Evolutionary conservation across 2,113 vertebrate genomes (phyloP).

Genomic region (Origma solitaria): DNA sequence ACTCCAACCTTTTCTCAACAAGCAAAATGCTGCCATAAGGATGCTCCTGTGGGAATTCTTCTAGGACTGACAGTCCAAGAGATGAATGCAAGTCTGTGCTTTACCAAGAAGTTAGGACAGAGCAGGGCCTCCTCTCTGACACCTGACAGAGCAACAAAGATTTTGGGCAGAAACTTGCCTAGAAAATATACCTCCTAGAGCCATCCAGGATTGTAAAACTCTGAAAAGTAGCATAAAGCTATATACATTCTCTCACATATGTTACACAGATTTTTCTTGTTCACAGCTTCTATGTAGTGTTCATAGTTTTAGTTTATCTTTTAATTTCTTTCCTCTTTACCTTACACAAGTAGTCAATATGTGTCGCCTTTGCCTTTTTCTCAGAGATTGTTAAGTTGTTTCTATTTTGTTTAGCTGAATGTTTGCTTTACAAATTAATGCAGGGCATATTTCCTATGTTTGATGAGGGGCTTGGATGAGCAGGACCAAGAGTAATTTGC

Average conservation of each 20-base stretch:
- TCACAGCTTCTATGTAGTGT: neutral
- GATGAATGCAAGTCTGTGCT: neutral
- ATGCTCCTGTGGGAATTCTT: neutral
- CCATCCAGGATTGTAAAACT: neutral
- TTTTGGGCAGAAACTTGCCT: neutral
- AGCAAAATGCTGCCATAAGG: neutral
- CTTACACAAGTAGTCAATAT: neutral
- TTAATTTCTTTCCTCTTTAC: neutral
- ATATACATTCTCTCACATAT: neutral
- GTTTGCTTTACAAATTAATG: neutral
- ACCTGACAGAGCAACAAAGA: neutral
- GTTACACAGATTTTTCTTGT: neutral
- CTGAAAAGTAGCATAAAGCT: neutral
- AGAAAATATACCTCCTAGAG: neutral
- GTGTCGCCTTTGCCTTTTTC: neutral
- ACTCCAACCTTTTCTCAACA: neutral
- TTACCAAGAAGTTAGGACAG: neutral
- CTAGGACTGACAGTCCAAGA: neutral
- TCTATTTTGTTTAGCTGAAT: neutral
- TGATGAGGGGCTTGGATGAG: neutral
- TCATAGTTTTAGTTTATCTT: neutral
- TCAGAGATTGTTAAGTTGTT: neutral
- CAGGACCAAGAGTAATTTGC: neutral
- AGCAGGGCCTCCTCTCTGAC: neutral
- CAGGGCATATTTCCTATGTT: neutral